phyloP scores from a whole-genome alignment of 2,113 vertebrate species.

The Hipposideros armiger region DNA sequence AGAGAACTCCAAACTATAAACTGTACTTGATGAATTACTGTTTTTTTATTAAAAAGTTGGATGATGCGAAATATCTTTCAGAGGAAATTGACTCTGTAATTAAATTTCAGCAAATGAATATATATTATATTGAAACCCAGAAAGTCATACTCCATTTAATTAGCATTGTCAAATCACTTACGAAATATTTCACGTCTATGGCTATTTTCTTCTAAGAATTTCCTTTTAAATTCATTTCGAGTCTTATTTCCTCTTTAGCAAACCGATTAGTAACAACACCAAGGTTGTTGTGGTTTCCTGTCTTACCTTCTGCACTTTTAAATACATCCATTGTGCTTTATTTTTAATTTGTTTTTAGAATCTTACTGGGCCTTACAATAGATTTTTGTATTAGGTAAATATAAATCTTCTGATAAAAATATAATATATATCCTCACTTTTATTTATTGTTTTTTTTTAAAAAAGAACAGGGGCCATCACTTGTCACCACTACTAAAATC shows the following conservation, averaged over 20 bases:
- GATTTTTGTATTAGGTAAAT: neutral
- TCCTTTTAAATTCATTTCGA: conserved; percentile 46
- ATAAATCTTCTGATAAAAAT: conserved; percentile 32
- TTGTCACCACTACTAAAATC: neutral
- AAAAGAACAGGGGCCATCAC: neutral
- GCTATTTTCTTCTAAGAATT: conserved; percentile 16
- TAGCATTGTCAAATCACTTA: conserved; percentile 40
- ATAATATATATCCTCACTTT: neutral
- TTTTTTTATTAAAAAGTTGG: conserved; percentile 10
- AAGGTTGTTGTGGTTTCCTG: neutral
- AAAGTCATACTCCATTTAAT: conserved; percentile 34
- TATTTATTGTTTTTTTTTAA: neutral
- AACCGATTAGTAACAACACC: neutral
- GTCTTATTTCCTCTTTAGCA: conserved; percentile 29
- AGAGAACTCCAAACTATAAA: conserved; percentile 1
- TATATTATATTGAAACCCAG: conserved; percentile 15
- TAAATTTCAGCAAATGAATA: conserved; percentile 54
- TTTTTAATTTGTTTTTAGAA: neutral
- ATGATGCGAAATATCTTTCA: conserved; percentile 36
- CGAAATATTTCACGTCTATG: neutral
- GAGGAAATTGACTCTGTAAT: conserved; percentile 36
- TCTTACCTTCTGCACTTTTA: conserved; percentile 27
- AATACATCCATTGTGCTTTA: neutral
- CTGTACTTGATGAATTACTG: neutral
- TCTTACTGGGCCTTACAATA: neutral